These are phyloP conservation scores for Xanthia icteritia DNA, from an alignment of 2,888 invertebrate species.

Conservation along the genomic window DNA sequence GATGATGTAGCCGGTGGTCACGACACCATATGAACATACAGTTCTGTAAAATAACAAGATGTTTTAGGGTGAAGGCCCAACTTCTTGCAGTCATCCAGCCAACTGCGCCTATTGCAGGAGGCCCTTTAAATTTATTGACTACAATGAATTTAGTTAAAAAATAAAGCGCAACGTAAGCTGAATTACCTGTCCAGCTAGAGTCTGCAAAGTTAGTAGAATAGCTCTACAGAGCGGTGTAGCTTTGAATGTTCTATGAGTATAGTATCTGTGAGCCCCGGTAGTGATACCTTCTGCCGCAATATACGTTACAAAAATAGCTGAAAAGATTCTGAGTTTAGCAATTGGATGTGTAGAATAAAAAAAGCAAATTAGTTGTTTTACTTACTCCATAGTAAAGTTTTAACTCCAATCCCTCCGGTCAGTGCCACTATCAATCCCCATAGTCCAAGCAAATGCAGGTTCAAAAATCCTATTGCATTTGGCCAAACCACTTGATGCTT, in stretches of 20 bases:
- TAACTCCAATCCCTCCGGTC: conserved; percentile 60
- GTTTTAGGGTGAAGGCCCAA: background rate
- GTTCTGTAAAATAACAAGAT: background rate
- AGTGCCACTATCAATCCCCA: conserved; percentile 80
- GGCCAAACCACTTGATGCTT: conserved; percentile 91
- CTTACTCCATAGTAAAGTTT: conserved; percentile 64
- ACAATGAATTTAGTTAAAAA: no score
- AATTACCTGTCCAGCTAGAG: conserved; percentile 77
- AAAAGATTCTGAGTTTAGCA: conserved; percentile 20
- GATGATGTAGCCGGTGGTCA: conserved; percentile 95
- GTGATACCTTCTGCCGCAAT: conserved; percentile 91
- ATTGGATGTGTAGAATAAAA: background rate
- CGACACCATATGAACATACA: conserved; percentile 69
- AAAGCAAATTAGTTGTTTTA: background rate
- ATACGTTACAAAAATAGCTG: conserved; percentile 41
- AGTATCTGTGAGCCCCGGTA: conserved; percentile 95
- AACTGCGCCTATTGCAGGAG: background rate
- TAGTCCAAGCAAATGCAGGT: conserved; percentile 86
- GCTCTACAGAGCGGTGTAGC: conserved; percentile 91
- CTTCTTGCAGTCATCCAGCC: background rate
- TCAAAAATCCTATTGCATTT: conserved; percentile 91
- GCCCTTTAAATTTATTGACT: background rate
- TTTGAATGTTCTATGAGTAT: conserved; percentile 94
- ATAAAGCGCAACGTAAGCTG: background rate
- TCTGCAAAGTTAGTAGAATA: conserved; percentile 91